Conservation (phyloP, 2,888 invertebrate species). For the Cheilosia soror region DNA sequence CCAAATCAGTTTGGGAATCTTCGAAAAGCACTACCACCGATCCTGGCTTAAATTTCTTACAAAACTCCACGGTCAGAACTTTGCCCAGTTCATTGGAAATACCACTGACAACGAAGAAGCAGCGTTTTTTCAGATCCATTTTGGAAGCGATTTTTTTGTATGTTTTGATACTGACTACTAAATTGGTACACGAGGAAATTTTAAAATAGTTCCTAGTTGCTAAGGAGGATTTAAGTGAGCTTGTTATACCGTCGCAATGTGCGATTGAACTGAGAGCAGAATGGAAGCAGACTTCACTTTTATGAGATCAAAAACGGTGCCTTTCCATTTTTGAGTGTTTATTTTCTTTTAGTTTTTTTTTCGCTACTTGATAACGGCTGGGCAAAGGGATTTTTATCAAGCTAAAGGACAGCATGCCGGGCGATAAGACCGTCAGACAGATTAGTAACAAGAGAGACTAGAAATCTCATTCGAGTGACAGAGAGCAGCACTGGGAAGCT, state of each 20-base stretch:
- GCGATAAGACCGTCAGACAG: conserved; percentile 4
- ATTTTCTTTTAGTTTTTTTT: background rate
- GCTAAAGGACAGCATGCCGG: conserved; percentile 1
- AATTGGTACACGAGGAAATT: conserved; percentile 24
- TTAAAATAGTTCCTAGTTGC: conserved; percentile 30
- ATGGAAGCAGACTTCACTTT: conserved; percentile 37
- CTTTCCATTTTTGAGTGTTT: background rate
- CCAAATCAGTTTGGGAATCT: conserved; percentile 87
- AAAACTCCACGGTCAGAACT: conserved; percentile 89
- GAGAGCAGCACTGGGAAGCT: background rate
- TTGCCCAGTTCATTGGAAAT: conserved; percentile 94
- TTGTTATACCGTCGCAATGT: conserved; percentile 29
- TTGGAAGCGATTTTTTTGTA: conserved; percentile 58
- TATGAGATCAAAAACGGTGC: conserved; percentile 44
- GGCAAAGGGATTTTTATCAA: conserved; percentile 22
- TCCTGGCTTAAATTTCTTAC: conserved; percentile 87
- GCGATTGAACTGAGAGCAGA: conserved; percentile 50
- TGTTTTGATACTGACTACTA: too few species aligned
- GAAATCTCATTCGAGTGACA: conserved; percentile 16
- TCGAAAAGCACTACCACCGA: conserved; percentile 91
- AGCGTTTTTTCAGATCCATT: conserved; percentile 86
- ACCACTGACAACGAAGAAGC: conserved; percentile 90
- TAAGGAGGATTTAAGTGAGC: conserved; percentile 21
- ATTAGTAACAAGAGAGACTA: background rate
- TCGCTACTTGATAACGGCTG: conserved; percentile 34